A percentile compares a stretch with the other conserved stretches of the same genome.
Evolutionary conservation across 1,140 invertebrate genomes (phyloP).

Genomic region (Anastrepha ludens): DNA sequence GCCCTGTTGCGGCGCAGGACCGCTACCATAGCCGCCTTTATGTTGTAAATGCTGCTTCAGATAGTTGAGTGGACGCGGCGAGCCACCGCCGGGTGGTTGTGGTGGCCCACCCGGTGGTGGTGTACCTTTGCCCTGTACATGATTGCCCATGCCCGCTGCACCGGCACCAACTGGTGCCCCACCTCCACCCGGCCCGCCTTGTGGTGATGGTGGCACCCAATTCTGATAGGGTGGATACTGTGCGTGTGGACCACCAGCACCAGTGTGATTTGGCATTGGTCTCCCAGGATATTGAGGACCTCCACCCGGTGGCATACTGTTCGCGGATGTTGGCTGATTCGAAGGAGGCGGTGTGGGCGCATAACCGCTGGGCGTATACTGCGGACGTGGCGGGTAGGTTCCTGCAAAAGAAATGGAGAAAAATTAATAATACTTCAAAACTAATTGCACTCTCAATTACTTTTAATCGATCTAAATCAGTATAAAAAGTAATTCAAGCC

Average conservation of each 20-base stretch:
- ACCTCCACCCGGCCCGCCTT: slow-evolving; percentile 59
- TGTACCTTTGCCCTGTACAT: slow-evolving; percentile 72
- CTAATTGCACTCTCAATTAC: no score
- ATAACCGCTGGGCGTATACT: slow-evolving; percentile 76
- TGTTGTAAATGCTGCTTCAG: slow-evolving; percentile 83
- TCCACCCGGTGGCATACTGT: slow-evolving; percentile 73
- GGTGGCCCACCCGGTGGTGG: slow-evolving; percentile 62
- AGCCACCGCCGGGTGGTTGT: slow-evolving; percentile 64
- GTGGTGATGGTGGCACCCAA: slow-evolving; percentile 73
- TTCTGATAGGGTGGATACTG: slow-evolving; percentile 76
- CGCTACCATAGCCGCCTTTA: slow-evolving; percentile 77
- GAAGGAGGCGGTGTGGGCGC: slow-evolving; percentile 68
- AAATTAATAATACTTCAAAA: neutral
- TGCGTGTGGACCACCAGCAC: slow-evolving; percentile 74
- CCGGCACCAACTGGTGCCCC: slow-evolving; percentile 62
- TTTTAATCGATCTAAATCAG: no score
- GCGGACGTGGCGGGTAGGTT: slow-evolving; percentile 78
- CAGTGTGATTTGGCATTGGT: slow-evolving; percentile 76
- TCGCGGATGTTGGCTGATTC: slow-evolving; percentile 65
- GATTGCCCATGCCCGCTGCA: slow-evolving; percentile 66
- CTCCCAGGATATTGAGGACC: slow-evolving; percentile 75
- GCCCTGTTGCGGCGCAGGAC: slow-evolving; percentile 78
- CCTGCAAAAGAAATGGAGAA: slow-evolving; percentile 62
- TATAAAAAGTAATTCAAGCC: no score
- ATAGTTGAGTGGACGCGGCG: slow-evolving; percentile 77